A percentile compares a stretch with the other conserved stretches of the same genome.
Conservation (phyloP, 92 coral and sea anemone genomes). For the Muricea muricata region DNA sequence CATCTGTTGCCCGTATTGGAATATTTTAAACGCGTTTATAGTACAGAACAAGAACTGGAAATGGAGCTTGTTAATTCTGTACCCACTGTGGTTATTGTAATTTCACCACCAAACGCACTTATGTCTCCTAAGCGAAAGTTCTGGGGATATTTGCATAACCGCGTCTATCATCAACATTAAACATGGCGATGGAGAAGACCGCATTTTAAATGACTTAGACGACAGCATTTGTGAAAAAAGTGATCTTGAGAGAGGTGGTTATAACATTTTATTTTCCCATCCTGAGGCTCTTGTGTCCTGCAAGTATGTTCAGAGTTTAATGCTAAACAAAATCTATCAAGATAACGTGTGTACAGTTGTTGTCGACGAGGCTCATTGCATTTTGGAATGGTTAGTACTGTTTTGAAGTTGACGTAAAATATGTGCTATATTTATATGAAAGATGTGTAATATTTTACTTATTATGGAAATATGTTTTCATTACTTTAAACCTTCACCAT, state of each 20-base stretch:
- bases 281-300: slow-evolving; percentile 32
- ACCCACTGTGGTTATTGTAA: not conserved
- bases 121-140: too few relatives aligned
- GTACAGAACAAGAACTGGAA: not conserved
- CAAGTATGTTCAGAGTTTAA: not conserved
- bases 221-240: not conserved
- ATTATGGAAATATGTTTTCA: not conserved
- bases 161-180: not conserved
- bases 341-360: not conserved
- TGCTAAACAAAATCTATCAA: not conserved
- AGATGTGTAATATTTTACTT: not conserved
- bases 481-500: too few relatives aligned
- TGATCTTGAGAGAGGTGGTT: slow-evolving; percentile 11
- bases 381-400: slow-evolving; percentile 31
- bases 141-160: too few relatives aligned
- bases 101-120: not conserved
- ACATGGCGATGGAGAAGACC: not conserved
- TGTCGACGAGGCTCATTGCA: slow-evolving; percentile 39
- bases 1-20: not conserved
- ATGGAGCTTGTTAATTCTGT: not conserved
- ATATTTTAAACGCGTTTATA: too few relatives aligned
- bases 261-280: slow-evolving; percentile 26
- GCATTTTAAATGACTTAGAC: not conserved
- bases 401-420: not conserved
- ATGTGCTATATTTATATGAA: not conserved